Conservation (phyloP, 2,888 invertebrate genomes). For the Onthophagus sagittarius region DNA sequence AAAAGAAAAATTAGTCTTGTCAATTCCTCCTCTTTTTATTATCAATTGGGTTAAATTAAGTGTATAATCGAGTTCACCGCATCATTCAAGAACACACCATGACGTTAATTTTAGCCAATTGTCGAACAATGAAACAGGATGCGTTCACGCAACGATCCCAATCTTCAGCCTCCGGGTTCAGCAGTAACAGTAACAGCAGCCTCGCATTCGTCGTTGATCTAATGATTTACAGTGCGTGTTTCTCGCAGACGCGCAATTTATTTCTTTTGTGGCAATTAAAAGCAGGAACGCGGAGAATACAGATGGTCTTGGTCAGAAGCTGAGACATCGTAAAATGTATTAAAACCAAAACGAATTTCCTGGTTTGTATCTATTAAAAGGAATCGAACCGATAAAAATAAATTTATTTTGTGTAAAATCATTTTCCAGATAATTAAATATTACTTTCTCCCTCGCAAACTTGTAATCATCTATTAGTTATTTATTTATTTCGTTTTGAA, state of each 20-base stretch:
- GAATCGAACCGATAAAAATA: neutral
- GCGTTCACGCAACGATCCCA: neutral
- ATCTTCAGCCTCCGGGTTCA: neutral
- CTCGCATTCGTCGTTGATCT: neutral
- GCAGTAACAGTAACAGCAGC: neutral
- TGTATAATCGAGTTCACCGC: neutral
- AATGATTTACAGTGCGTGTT: neutral
- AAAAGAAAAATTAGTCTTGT: too few species aligned
- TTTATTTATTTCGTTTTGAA: too few species aligned
- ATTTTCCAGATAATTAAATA: neutral
- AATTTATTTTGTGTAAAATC: neutral
- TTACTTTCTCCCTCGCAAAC: neutral
- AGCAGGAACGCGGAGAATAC: neutral
- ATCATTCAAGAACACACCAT: neutral
- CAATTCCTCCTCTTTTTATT: too few species aligned
- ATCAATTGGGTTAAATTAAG: too few species aligned
- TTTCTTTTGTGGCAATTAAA: neutral
- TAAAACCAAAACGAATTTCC: neutral
- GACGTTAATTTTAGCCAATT: neutral
- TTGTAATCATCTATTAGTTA: neutral
- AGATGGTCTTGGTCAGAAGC: neutral
- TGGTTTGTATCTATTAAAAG: neutral
- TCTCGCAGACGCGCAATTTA: neutral
- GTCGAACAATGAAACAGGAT: neutral
- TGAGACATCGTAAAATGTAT: neutral